Evolutionary conservation across 2,113 vertebrate genomes (phyloP).

Genomic region (Caretta caretta): DNA sequence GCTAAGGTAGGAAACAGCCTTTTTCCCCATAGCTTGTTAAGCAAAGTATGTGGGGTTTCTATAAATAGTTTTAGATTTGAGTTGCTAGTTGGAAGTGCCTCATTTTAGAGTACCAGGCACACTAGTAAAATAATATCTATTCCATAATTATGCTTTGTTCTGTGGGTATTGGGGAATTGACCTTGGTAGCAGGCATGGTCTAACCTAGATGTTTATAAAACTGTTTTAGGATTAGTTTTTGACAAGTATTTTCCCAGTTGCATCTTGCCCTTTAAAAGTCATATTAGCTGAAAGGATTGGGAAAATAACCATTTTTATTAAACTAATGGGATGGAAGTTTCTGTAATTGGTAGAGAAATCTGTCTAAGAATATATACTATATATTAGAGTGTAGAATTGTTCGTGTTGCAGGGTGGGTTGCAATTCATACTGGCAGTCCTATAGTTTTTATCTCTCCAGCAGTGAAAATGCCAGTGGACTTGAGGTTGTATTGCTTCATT

Average conservation of each 20-base stretch:
- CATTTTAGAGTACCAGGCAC: neutral
- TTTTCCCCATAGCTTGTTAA: neutral
- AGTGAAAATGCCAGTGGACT: neutral
- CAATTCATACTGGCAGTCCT: neutral
- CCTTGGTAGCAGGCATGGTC: neutral
- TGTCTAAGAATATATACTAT: neutral
- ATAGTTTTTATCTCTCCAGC: neutral
- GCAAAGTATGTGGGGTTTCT: neutral
- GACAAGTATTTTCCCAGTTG: neutral
- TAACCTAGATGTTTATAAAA: neutral
- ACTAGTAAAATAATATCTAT: neutral
- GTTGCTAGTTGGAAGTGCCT: neutral
- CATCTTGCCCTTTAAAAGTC: neutral
- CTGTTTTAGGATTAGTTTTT: neutral
- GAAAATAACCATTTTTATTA: neutral
- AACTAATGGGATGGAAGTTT: neutral
- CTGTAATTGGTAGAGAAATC: neutral
- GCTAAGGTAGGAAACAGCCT: constrained; percentile 85
- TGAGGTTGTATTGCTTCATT: neutral
- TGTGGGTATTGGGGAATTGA: neutral
- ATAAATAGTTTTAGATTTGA: neutral
- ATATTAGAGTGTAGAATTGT: neutral
- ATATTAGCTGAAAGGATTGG: neutral
- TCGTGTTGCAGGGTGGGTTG: neutral
- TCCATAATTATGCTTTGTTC: neutral